A percentile compares a stretch with the other conserved stretches of the same genome.
These are phyloP conservation scores for Mus pahari DNA, from an alignment of 2,113 vertebrate species.

Conservation along the genomic window DNA sequence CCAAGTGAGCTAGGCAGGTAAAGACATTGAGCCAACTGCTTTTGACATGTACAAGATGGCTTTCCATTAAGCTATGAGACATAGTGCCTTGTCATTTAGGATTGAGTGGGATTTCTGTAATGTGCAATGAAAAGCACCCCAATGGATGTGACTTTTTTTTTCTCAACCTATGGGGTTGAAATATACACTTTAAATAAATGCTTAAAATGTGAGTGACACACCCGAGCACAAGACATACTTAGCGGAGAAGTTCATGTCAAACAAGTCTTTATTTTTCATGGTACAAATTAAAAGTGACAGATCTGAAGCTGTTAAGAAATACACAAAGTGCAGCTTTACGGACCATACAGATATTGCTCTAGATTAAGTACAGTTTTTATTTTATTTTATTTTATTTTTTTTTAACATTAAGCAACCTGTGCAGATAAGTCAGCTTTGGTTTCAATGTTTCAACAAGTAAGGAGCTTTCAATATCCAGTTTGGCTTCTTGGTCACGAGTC, in stretches of 20 bases:
- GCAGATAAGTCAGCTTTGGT: constrained; percentile 99
- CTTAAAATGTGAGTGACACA: constrained; percentile 79
- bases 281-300: constrained; percentile 99
- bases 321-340: constrained; percentile 99
- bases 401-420: constrained; percentile 95
- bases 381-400: constrained; percentile 83
- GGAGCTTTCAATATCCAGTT: constrained; percentile 90
- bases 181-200: constrained; percentile 70
- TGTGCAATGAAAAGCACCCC: not conserved
- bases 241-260: constrained; percentile 92
- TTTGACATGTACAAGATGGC: not conserved
- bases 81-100: not conserved
- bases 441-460: constrained; percentile 94
- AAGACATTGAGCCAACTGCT: not conserved
- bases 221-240: constrained; percentile 83
- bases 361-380: constrained; percentile 96
- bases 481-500: constrained; percentile 90
- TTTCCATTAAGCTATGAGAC: not conserved
- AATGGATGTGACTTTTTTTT: constrained; percentile 23
- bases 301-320: constrained; percentile 98
- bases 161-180: constrained; percentile 1
- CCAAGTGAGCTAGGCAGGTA: not conserved
- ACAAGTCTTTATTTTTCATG: constrained; percentile 99
- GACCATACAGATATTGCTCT: constrained; percentile 99
- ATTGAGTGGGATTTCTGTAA: constrained; percentile 33